These are phyloP conservation scores for Mandrillus leucophaeus DNA, from an alignment of 2,113 vertebrate species.

Conservation along the genomic window DNA sequence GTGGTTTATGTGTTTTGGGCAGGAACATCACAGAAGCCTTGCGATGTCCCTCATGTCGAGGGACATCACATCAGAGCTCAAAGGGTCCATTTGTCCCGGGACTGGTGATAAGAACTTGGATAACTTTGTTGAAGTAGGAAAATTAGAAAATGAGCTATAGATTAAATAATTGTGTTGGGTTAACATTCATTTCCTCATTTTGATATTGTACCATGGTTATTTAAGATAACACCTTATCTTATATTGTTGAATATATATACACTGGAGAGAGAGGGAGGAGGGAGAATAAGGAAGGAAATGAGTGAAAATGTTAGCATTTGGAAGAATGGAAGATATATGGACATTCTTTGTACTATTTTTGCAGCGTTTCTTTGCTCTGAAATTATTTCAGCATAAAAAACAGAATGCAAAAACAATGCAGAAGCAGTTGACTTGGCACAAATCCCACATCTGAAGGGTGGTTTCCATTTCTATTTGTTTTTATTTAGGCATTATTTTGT, in stretches of 20 bases:
- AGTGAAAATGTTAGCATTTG: not conserved
- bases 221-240: not conserved
- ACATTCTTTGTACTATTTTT: not conserved
- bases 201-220: not conserved
- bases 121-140: not conserved
- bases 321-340: not conserved
- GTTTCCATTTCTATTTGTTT: not conserved
- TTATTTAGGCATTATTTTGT: not conserved
- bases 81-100: not conserved
- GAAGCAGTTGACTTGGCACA: not conserved
- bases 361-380: not conserved
- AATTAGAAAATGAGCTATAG: not conserved
- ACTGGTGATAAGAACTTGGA: not conserved
- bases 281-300: not conserved
- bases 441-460: accelerated
- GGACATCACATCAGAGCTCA: not conserved
- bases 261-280: not conserved
- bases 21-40: not conserved
- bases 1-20: not conserved
- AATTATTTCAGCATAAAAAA: constrained; percentile 38
- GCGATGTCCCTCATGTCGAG: not conserved
- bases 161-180: not conserved
- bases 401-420: not conserved
- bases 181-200: not conserved
- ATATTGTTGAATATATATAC: not conserved